A percentile compares a stretch with the other conserved stretches of the same genome.
Evolutionary conservation across 2,113 vertebrate genomes (phyloP).

Genomic region (Pristiophorus japonicus): DNA sequence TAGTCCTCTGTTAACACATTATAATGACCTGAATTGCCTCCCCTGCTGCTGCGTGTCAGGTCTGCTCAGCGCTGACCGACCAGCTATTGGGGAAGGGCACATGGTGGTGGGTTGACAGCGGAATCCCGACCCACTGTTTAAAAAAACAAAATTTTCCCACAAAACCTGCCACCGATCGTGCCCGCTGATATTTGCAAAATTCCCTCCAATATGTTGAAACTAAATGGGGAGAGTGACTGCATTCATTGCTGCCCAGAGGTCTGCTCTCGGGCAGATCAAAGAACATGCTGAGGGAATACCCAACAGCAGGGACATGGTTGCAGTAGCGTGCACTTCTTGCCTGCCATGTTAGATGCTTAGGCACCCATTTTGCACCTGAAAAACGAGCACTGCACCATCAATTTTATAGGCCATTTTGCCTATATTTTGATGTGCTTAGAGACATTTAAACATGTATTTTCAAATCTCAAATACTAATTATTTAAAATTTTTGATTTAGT

Average conservation of each 20-base stretch:
- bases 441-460: background rate
- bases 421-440: background rate
- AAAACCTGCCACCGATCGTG: too few relatives aligned
- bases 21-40: too few relatives aligned
- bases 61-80: too few relatives aligned
- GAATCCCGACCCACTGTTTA: too few relatives aligned
- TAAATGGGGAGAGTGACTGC: background rate
- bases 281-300: background rate
- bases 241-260: background rate
- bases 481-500: background rate
- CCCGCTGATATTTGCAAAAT: too few relatives aligned
- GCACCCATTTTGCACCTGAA: background rate
- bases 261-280: background rate
- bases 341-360: background rate
- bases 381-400: background rate
- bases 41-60: too few relatives aligned
- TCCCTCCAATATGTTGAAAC: background rate
- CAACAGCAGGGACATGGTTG: background rate
- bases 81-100: too few relatives aligned
- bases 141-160: too few relatives aligned
- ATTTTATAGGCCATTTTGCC: background rate
- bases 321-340: background rate
- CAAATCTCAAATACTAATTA: background rate
- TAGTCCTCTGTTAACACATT: too few relatives aligned
- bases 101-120: too few relatives aligned